These are phyloP conservation scores for Erpetoichthys calabaricus DNA, from an alignment of 2,797 vertebrate genomes.

Conservation along the genomic window DNA sequence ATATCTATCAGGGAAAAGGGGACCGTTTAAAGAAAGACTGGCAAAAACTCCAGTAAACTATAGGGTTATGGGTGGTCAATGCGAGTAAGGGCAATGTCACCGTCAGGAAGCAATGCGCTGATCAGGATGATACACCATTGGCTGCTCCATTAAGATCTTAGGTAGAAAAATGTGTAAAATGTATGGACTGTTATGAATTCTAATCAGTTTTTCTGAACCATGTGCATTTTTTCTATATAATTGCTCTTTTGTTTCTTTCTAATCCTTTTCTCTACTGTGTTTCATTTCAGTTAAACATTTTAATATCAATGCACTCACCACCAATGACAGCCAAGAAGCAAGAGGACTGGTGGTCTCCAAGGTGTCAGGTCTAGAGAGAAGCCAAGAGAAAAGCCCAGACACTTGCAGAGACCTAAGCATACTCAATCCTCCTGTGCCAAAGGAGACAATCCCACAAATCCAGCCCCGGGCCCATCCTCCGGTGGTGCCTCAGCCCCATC, in stretches of 20 bases:
- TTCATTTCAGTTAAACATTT: constrained; percentile 63
- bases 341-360: constrained; percentile 65
- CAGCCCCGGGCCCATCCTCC: constrained; percentile 31
- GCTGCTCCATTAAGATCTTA: no score
- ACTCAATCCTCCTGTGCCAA: constrained; percentile 51
- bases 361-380: constrained; percentile 94
- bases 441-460: constrained; percentile 43
- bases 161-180: no score
- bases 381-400: constrained; percentile 90
- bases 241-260: background rate
- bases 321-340: constrained; percentile 75
- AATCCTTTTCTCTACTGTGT: constrained; percentile 17
- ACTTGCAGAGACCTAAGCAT: constrained; percentile 54
- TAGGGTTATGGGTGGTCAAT: no score
- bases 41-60: no score
- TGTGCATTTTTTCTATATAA: no score
- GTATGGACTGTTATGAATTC: no score
- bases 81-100: no score
- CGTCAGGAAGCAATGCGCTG: no score
- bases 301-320: constrained; percentile 54
- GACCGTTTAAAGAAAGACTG: no score
- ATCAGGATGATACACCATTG: no score
- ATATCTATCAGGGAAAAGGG: no score
- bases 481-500: constrained; percentile 31
- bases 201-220: no score